phyloP scores from a whole-genome alignment of 2,888 invertebrate genomes.

The Diarsia rubi region DNA sequence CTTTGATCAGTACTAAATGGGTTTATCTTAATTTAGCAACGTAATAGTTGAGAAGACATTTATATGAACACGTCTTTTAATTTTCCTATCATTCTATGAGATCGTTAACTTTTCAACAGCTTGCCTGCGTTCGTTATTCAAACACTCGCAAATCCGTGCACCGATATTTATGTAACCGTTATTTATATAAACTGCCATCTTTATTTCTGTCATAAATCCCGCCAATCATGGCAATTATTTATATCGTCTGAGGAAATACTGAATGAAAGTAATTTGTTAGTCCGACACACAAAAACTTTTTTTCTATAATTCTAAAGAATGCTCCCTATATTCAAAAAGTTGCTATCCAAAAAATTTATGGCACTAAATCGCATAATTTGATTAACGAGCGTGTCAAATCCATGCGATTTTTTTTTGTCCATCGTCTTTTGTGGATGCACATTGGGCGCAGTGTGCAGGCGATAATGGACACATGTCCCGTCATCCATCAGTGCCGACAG shows the following conservation, averaged over 20 bases:
- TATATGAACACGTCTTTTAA: slow-evolving; percentile 55
- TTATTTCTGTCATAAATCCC: slow-evolving; percentile 66
- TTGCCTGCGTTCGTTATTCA: slow-evolving; percentile 58
- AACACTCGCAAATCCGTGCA: slow-evolving; percentile 56
- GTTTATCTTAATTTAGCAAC: slow-evolving; percentile 52
- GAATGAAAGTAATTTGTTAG: slow-evolving; percentile 64
- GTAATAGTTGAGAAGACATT: slow-evolving; percentile 54
- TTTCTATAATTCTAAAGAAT: slow-evolving; percentile 32
- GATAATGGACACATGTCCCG: slow-evolving; percentile 89
- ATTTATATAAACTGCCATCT: slow-evolving; percentile 62
- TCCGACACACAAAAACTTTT: slow-evolving; percentile 45
- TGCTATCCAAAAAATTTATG: slow-evolving; percentile 74
- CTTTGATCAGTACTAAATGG: slow-evolving; percentile 54
- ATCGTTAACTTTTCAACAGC: slow-evolving; percentile 63
- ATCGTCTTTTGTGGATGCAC: slow-evolving; percentile 74
- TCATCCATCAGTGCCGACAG: slow-evolving; percentile 86
- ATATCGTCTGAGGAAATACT: slow-evolving; percentile 50
- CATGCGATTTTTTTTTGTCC: slow-evolving; percentile 72
- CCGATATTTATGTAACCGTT: slow-evolving; percentile 59
- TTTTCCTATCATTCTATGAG: slow-evolving; percentile 64
- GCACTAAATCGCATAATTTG: slow-evolving; percentile 84
- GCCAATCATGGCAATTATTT: slow-evolving; percentile 66
- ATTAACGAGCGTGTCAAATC: slow-evolving; percentile 83
- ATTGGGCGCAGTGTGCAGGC: slow-evolving; percentile 74
- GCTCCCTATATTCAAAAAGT: slow-evolving; percentile 65